Percentiles rank a stretch among this genome's conserved stretches.
phyloP scores from a whole-genome alignment of 2,797 vertebrate species.

The Chloroceryle inda region DNA sequence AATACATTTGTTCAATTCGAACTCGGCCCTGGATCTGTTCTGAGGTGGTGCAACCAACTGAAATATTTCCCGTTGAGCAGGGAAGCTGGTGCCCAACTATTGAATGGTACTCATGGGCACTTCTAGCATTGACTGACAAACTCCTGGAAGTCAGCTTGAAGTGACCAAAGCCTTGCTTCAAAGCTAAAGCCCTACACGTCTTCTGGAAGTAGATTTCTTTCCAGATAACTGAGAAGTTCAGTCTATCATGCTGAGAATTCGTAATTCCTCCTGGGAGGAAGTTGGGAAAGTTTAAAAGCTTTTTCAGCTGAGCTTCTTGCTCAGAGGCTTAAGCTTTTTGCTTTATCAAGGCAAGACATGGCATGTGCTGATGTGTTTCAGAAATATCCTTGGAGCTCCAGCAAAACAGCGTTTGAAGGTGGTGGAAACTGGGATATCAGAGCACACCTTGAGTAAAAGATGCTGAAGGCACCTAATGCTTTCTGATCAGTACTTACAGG shows the following conservation, averaged over 20 bases:
- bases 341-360: background rate
- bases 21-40: background rate
- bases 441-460: background rate
- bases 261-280: background rate
- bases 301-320: background rate
- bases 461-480: background rate
- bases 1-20: background rate
- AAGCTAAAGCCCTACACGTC: accelerated
- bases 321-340: background rate
- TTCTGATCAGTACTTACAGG: accelerated
- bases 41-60: background rate
- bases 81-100: background rate
- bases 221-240: background rate
- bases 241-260: background rate
- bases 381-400: background rate
- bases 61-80: accelerated
- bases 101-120: background rate
- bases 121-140: background rate
- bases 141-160: background rate
- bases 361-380: background rate
- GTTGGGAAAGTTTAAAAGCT: background rate
- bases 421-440: background rate
- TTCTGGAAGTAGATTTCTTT: background rate
- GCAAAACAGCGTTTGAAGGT: background rate
- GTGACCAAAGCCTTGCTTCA: background rate